A percentile compares a stretch with the other conserved stretches of the same genome.
Evolutionary conservation across 2,797 vertebrate species (phyloP).

Genomic region (Iguana delicatissima): DNA sequence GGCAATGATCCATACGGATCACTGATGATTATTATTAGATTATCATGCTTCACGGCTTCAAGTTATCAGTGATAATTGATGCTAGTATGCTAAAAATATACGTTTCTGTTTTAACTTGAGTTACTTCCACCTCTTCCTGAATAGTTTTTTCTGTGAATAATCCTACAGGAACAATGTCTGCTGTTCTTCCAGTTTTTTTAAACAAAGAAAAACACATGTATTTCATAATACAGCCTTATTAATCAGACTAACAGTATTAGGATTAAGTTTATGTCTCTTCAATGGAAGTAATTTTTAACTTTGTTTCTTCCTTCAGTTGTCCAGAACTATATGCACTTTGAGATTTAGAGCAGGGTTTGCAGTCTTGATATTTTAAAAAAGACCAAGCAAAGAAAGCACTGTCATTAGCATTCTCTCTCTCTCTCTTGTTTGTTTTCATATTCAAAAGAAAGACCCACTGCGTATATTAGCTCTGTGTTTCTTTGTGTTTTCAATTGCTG

Average conservation of each 20-base stretch:
- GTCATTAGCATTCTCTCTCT: neutral
- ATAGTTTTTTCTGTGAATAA: neutral
- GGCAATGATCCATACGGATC: neutral
- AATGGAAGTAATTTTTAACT: constrained; percentile 3
- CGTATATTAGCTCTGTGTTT: neutral
- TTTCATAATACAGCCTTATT: neutral
- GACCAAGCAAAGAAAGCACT: neutral
- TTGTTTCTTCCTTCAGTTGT: neutral
- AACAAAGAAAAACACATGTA: neutral
- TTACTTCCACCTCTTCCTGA: neutral
- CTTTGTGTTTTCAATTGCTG: neutral
- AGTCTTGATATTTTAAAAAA: neutral
- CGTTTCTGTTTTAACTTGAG: neutral
- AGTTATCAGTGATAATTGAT: neutral
- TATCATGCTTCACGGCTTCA: neutral
- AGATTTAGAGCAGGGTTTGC: neutral
- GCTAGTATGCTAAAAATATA: neutral
- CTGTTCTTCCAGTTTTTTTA: neutral
- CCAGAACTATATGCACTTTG: neutral
- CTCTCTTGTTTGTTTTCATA: too few relatives aligned
- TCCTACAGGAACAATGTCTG: neutral
- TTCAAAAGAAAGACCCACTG: neutral
- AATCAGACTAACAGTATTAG: neutral
- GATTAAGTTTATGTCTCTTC: neutral
- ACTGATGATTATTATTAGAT: neutral